Base-by-base conservation (phyloP, 2,113 vertebrate species). In the Sialia sialis region DNA sequence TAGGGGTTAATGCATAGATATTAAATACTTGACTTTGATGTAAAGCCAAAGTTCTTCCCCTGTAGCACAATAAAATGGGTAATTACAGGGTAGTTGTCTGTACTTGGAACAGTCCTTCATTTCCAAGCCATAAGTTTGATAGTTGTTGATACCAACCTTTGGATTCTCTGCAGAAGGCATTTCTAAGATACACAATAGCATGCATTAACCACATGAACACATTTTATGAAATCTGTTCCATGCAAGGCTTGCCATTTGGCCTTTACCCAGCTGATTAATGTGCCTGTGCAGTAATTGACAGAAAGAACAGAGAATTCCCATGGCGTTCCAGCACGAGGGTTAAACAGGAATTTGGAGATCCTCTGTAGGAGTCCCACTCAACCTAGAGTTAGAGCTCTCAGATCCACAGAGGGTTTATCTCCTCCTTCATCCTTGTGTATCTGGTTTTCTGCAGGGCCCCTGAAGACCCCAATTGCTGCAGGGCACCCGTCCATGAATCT, bases 401-500 rank as follows among this genome's bases (percentile, higher is more conserved):
- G 18, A 48, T 27, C 73, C 18, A 4, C 0, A 4, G 32, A 39
- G 32, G 6, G 4, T 66, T 84, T 58, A 21, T 68, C 16, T 66
- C 69, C 60, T 81, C 5, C 0, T 58, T 75, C 13, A 8, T 73
- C 68, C 44, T 44, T 29, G 18, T 7, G 0, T 11, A 3, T 14
- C 5, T 32, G 44, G 11, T 13, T 49, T 23, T 6, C 20, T 67
- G 19, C 83, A 99, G 99, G 99, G 68, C 99, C 99, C 51, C 96
- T 99, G 90, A 99, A 99, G 98, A 99, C 99, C 0, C 99, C 99
- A 2, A 99, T 99, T 39, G 99, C 99, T 14, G 99, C 99, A 2
- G 99, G 99, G 10, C 99, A 99, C 95, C 99, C 99, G 0, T 99
- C 99, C 8, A 99, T 99, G 99, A 99, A 99, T 70, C 96, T 99